Conservation (phyloP, 2,113 vertebrate species). For the Scomber colias region DNA sequence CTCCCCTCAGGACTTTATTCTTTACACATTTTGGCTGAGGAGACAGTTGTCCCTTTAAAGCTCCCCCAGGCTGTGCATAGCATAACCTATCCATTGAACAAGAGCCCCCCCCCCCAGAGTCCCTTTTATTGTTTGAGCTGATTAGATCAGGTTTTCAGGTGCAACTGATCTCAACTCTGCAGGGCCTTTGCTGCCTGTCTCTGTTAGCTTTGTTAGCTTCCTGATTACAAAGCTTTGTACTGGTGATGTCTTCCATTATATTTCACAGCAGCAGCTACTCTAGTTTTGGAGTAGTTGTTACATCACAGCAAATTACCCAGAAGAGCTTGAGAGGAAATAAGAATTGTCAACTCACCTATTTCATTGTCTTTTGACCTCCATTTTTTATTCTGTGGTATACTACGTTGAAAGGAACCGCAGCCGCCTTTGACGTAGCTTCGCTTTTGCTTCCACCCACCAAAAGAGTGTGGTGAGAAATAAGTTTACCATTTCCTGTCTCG, state of each 20-base stretch:
- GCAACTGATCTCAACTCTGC: slow-evolving; percentile 29
- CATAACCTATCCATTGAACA: slow-evolving; percentile 33
- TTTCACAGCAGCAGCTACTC: neutral
- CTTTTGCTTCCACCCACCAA: too few species aligned
- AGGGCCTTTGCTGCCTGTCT: neutral
- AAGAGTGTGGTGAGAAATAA: slow-evolving; percentile 29
- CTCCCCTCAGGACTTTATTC: slow-evolving; percentile 24
- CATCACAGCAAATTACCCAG: neutral
- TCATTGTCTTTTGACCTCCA: neutral
- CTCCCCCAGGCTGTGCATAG: slow-evolving; percentile 13
- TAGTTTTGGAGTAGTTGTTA: neutral
- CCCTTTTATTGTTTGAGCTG: slow-evolving; percentile 18
- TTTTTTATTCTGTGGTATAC: slow-evolving; percentile 24
- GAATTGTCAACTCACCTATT: slow-evolving; percentile 10
- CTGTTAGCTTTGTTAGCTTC: neutral
- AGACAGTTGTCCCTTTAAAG: slow-evolving; percentile 12
- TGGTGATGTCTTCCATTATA: neutral
- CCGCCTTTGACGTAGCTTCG: slow-evolving; percentile 37
- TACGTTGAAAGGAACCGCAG: slow-evolving; percentile 33
- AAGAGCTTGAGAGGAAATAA: neutral
- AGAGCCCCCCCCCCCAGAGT: neutral
- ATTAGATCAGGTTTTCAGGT: slow-evolving; percentile 57
- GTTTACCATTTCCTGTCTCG: slow-evolving; percentile 21
- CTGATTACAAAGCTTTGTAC: slow-evolving; percentile 1
- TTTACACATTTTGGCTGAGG: slow-evolving; percentile 27